Evolutionary conservation across 2,888 invertebrate species (phyloP).

Genomic region (Chrysodeixis includens): DNA sequence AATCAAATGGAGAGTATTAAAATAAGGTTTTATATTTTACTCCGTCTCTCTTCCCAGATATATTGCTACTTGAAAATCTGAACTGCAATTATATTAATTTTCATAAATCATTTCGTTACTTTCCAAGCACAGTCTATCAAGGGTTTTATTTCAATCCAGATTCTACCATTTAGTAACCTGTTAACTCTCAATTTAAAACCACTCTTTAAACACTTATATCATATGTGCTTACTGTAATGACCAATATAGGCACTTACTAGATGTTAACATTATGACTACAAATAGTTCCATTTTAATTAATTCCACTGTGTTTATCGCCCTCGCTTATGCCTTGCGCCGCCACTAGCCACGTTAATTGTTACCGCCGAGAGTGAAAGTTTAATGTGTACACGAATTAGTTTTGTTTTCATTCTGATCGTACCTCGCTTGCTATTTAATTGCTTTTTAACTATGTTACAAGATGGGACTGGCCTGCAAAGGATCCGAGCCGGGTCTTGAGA

Average conservation of each 20-base stretch:
- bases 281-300: no score
- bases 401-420: constrained; percentile 59
- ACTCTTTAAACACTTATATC: background rate
- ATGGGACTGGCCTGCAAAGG: background rate
- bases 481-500: background rate
- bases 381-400: constrained; percentile 63
- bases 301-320: no score
- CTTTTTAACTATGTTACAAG: constrained; percentile 9
- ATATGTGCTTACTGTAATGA: background rate
- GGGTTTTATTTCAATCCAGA: background rate
- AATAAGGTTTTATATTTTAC: no score
- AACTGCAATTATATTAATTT: no score
- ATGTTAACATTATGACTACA: no score
- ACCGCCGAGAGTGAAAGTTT: constrained; percentile 70
- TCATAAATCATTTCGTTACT: no score
- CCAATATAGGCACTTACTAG: no score
- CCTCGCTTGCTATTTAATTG: constrained; percentile 19
- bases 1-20: background rate
- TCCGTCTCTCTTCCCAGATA: no score
- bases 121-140: background rate
- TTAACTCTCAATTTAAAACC: background rate
- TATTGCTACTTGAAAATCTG: no score
- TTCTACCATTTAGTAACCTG: background rate
- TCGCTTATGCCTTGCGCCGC: constrained; percentile 41
- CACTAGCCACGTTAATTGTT: constrained; percentile 63